A percentile compares a stretch with the other conserved stretches of the same genome.
Conservation (phyloP, 2,797 vertebrate species). For the Erpetoichthys calabaricus region DNA sequence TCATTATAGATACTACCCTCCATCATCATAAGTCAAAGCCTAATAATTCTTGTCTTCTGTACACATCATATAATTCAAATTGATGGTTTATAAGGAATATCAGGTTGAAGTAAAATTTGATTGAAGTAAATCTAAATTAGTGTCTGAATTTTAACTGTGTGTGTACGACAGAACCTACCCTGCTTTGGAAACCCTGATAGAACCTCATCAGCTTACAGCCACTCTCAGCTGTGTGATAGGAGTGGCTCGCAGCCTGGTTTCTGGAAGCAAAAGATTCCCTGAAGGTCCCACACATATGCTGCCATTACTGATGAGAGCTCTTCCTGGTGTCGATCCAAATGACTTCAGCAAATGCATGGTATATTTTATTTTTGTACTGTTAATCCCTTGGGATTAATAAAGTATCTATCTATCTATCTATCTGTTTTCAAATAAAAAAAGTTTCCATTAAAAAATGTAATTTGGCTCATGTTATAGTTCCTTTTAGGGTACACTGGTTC, state of each 20-base stretch:
- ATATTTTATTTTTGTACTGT: slow-evolving; percentile 18
- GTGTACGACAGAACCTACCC: slow-evolving; percentile 71
- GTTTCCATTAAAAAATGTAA: too few relatives aligned
- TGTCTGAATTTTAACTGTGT: background rate
- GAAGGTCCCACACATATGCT: slow-evolving; percentile 94
- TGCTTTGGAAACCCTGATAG: slow-evolving; percentile 87
- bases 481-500: too few relatives aligned
- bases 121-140: too few relatives aligned
- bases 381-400: too few relatives aligned
- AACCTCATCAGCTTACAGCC: slow-evolving; percentile 93
- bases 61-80: too few relatives aligned
- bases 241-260: slow-evolving; percentile 84
- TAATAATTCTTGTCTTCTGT: too few relatives aligned
- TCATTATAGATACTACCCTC: too few relatives aligned
- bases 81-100: too few relatives aligned
- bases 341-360: slow-evolving; percentile 99
- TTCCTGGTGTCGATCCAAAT: slow-evolving; percentile 93
- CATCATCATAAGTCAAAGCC: too few relatives aligned
- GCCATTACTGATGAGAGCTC: slow-evolving; percentile 87
- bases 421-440: background rate
- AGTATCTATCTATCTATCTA: background rate
- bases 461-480: too few relatives aligned
- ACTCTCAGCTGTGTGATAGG: slow-evolving; percentile 93
- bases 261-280: slow-evolving; percentile 73
- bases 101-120: too few relatives aligned